Conservation (phyloP, 2,888 invertebrate species). For the Dynastes hyllus region DNA sequence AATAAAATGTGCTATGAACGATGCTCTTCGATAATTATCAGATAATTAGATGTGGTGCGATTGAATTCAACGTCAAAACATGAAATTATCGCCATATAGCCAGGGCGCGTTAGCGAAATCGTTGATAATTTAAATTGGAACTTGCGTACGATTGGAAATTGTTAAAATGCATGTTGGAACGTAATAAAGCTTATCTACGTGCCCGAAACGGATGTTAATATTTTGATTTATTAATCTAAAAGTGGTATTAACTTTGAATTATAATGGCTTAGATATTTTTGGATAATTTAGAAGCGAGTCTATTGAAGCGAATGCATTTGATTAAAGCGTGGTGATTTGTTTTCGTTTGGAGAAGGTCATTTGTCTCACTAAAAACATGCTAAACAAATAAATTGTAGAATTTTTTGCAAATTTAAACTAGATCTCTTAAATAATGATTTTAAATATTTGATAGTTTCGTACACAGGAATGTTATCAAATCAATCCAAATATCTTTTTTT, state of each 20-base stretch:
- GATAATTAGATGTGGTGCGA: constrained; percentile 21
- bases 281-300: too few species aligned
- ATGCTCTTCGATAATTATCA: constrained; percentile 42
- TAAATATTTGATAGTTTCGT: too few species aligned
- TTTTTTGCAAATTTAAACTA: too few species aligned
- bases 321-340: too few species aligned
- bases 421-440: too few species aligned
- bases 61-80: constrained; percentile 24
- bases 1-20: constrained; percentile 32
- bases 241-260: background rate
- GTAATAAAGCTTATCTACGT: background rate
- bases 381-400: too few species aligned
- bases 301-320: too few species aligned
- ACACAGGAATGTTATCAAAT: too few species aligned
- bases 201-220: background rate
- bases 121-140: constrained; percentile 16
- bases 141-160: background rate
- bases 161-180: background rate
- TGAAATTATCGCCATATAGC: constrained; percentile 17
- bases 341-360: too few species aligned
- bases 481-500: too few species aligned
- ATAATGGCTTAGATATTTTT: background rate
- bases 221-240: constrained; percentile 6
- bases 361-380: too few species aligned
- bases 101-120: constrained; percentile 23